Conservation (phyloP, 2,888 invertebrate genomes). For the Brassicogethes aeneus region DNA sequence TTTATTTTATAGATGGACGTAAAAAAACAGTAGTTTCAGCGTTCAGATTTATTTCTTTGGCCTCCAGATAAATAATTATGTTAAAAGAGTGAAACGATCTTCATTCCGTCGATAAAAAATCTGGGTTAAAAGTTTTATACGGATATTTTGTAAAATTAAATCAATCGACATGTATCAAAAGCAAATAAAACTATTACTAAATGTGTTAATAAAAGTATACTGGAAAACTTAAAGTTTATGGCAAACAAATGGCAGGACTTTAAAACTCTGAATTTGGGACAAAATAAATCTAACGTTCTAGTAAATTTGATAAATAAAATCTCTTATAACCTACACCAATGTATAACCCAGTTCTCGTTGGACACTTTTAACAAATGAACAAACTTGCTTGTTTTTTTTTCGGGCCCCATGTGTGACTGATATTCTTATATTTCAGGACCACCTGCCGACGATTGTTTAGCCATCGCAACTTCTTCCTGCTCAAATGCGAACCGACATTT, state of each 20-base stretch:
- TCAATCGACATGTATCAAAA: too few species aligned
- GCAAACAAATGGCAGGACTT: slow-evolving; percentile 10
- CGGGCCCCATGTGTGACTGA: slow-evolving; percentile 28
- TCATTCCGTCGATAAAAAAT: too few species aligned
- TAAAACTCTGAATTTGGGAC: slow-evolving; percentile 3
- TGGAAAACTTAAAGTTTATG: slow-evolving; percentile 11
- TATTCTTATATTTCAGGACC: slow-evolving; percentile 34
- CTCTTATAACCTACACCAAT: not conserved
- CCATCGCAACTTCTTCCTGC: slow-evolving; percentile 27
- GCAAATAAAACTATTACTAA: not conserved
- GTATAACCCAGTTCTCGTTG: too few species aligned
- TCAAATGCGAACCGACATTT: slow-evolving; percentile 10
- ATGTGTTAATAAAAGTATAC: slow-evolving; percentile 2
- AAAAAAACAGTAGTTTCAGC: too few species aligned
- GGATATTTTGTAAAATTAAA: too few species aligned
- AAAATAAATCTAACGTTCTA: not conserved
- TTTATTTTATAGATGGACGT: too few species aligned
- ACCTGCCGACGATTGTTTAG: slow-evolving; percentile 34
- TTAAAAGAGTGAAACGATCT: too few species aligned
- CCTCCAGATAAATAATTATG: too few species aligned
- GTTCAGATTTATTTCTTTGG: too few species aligned
- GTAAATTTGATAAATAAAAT: slow-evolving; percentile 1
- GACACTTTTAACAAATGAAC: slow-evolving; percentile 13
- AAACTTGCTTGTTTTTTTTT: slow-evolving; percentile 21
- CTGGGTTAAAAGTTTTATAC: too few species aligned